Percentiles rank a stretch among this genome's conserved stretches.
Conservation (phyloP, 2,797 vertebrate species). For the Acanthiza pusilla region DNA sequence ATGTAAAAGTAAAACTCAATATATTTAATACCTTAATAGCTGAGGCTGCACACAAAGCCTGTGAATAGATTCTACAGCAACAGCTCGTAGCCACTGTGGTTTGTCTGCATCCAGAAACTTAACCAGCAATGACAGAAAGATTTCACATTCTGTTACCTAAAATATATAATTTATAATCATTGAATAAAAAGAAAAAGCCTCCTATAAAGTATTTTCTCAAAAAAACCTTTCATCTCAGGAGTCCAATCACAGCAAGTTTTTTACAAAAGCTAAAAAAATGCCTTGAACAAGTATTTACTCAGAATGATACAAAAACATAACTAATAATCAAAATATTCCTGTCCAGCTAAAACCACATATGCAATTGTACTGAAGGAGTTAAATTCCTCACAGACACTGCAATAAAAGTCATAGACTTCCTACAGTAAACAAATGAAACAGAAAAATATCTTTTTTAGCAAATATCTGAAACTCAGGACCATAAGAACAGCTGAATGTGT, state of each 20-base stretch:
- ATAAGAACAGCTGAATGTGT: background rate
- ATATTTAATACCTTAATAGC: slow-evolving; percentile 83
- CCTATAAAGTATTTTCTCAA: background rate
- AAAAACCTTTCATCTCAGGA: background rate
- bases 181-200: background rate
- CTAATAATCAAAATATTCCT: background rate
- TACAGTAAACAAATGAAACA: background rate
- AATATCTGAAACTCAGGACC: background rate
- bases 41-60: slow-evolving; percentile 96
- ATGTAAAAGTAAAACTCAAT: background rate
- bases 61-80: slow-evolving; percentile 96
- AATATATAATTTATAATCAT: slow-evolving; percentile 28
- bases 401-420: background rate
- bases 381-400: background rate
- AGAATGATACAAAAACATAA: background rate
- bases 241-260: background rate
- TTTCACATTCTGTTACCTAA: slow-evolving; percentile 99
- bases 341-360: background rate
- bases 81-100: slow-evolving; percentile 96
- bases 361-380: background rate
- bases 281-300: background rate
- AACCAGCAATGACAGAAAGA: slow-evolving; percentile 96
- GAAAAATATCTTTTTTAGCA: background rate
- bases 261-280: background rate
- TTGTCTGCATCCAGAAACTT: slow-evolving; percentile 99